Conservation (phyloP, 64 coral and sea anemone genomes). For the Exaiptasia diaphana region DNA sequence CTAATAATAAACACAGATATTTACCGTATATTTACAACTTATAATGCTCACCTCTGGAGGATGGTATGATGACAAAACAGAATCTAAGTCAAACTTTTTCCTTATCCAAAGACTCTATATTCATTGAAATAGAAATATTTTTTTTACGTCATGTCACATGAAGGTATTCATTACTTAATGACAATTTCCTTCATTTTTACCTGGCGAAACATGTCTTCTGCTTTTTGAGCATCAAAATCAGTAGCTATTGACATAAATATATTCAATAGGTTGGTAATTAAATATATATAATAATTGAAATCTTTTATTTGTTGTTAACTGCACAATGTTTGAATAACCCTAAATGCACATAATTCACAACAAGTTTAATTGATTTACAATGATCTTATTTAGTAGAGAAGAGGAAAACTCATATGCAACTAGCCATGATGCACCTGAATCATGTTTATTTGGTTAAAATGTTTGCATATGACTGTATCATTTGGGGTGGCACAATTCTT, state of each 20-base stretch:
- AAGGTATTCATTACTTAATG: no score
- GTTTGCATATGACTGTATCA: no score
- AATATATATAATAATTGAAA: not conserved
- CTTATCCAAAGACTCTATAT: constrained; percentile 7
- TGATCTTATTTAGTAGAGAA: no score
- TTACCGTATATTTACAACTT: not conserved
- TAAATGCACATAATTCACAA: no score
- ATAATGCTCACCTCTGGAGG: constrained; percentile 46
- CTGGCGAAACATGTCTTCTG: constrained; percentile 75
- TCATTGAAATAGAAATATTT: not conserved
- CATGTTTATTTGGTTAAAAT: no score
- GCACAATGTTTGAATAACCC: no score
- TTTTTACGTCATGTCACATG: not conserved
- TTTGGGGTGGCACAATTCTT: no score
- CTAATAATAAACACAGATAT: not conserved
- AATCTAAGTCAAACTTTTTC: constrained; percentile 16
- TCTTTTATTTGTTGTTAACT: no score
- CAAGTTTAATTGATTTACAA: no score
- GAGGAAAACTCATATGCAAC: no score
- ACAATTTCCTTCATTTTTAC: no score
- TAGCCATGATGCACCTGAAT: no score
- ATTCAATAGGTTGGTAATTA: not conserved
- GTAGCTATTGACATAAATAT: constrained; percentile 64
- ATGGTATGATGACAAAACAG: not conserved
- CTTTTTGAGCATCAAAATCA: constrained; percentile 68